These are phyloP conservation scores for Myoxocephalus aenaeus DNA, from an alignment of 2,797 vertebrate genomes.

Conservation along the genomic window DNA sequence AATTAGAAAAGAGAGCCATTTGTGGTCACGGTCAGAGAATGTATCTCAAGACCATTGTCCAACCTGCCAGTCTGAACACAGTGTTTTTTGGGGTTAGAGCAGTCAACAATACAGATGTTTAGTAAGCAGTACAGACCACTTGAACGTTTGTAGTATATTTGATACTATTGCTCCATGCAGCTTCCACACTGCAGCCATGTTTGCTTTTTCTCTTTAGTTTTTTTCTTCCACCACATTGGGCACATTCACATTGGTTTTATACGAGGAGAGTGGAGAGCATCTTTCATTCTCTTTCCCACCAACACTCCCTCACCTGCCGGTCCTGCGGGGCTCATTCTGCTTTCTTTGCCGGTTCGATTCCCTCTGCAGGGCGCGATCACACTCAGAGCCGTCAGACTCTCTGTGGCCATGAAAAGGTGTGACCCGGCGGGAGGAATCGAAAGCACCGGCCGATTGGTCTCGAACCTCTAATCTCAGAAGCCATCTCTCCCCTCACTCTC, in stretches of 20 bases:
- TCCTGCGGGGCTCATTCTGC: conserved; percentile 15
- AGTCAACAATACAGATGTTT: conserved; percentile 50
- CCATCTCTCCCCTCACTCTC: conserved; percentile 31
- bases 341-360: conserved; percentile 23
- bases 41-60: conserved; percentile 32
- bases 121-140: conserved; percentile 62
- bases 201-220: conserved; percentile 7
- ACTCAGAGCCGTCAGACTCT: conserved; percentile 65
- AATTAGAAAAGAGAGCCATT: background rate
- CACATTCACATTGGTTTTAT: conserved; percentile 25
- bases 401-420: conserved; percentile 70
- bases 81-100: conserved; percentile 73
- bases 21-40: conserved; percentile 22
- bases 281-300: conserved; percentile 6
- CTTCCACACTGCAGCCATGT: conserved; percentile 43
- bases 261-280: conserved; percentile 43
- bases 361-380: conserved; percentile 35
- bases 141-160: conserved; percentile 72
- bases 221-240: conserved; percentile 1
- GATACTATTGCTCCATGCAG: conserved; percentile 60
- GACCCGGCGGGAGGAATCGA: conserved; percentile 20
- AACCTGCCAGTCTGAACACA: conserved; percentile 57
- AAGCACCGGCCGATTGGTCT: conserved; percentile 12
- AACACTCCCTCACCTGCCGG: conserved; percentile 1
- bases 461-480: conserved; percentile 34